phyloP scores from a whole-genome alignment of 2,113 vertebrate genomes.

The Chionis minor region DNA sequence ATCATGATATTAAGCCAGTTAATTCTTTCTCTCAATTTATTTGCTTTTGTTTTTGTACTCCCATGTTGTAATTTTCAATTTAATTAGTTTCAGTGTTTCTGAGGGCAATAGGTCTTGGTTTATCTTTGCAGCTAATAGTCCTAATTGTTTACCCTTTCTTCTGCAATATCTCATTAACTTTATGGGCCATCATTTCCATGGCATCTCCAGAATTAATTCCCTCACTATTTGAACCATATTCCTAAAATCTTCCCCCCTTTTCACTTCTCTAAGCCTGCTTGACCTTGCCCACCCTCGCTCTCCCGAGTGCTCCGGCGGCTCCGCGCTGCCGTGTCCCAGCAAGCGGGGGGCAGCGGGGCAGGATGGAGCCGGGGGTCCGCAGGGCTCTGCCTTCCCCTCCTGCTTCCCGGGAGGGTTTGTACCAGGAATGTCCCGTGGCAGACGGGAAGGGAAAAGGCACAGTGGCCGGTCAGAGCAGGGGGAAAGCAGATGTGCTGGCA shows the following conservation, averaged over 20 bases:
- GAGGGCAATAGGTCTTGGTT: constrained; percentile 69
- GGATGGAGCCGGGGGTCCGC: not conserved
- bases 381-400: not conserved
- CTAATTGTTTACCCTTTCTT: constrained; percentile 78
- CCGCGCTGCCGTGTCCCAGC: not conserved
- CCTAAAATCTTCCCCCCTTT: not conserved
- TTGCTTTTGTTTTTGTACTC: constrained; percentile 59
- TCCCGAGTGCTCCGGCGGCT: not conserved
- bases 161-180: constrained; percentile 78
- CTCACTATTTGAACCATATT: not conserved
- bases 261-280: not conserved
- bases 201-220: constrained; percentile 66
- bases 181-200: constrained; percentile 66
- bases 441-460: not conserved
- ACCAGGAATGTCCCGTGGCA: not conserved
- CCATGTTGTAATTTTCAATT: constrained; percentile 73
- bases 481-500: not conserved
- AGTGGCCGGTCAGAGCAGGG: not conserved
- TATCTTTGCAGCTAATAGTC: constrained; percentile 71
- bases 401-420: not conserved
- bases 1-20: constrained; percentile 64
- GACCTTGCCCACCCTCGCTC: not conserved
- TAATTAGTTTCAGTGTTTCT: constrained; percentile 74
- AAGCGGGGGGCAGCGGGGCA: not conserved
- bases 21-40: constrained; percentile 60